These are phyloP conservation scores for Cheilosia grossa DNA, from an alignment of 2,888 invertebrate genomes.

Conservation along the genomic window DNA sequence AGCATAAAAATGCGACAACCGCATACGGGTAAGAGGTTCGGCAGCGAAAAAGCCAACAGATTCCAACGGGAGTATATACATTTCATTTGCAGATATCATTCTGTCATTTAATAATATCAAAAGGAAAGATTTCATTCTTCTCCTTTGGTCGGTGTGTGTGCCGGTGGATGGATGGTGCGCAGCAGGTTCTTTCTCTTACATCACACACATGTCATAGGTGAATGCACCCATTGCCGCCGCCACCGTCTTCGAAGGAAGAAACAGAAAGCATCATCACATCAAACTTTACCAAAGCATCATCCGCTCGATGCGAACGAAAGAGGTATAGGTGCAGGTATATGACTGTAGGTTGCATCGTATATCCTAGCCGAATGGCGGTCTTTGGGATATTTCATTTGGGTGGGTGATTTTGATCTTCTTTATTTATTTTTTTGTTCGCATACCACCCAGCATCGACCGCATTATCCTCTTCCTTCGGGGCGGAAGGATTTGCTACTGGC, in stretches of 20 bases:
- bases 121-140: slow-evolving; percentile 55
- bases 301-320: slow-evolving; percentile 22
- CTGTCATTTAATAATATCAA: slow-evolving; percentile 80
- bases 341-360: slow-evolving; percentile 39
- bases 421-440: slow-evolving; percentile 1
- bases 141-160: neutral
- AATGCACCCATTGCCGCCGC: slow-evolving; percentile 80
- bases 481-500: slow-evolving; percentile 59
- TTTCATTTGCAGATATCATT: slow-evolving; percentile 82
- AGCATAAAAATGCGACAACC: slow-evolving; percentile 56
- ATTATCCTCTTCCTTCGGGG: slow-evolving; percentile 51
- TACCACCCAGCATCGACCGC: slow-evolving; percentile 28
- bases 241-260: slow-evolving; percentile 27
- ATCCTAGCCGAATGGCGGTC: slow-evolving; percentile 52
- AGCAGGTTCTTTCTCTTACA: slow-evolving; percentile 40
- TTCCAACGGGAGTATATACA: slow-evolving; percentile 69
- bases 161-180: neutral
- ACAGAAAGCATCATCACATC: slow-evolving; percentile 53
- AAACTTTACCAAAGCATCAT: slow-evolving; percentile 49
- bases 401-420: slow-evolving; percentile 23
- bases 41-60: slow-evolving; percentile 51
- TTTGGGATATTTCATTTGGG: slow-evolving; percentile 52
- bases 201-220: slow-evolving; percentile 78
- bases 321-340: slow-evolving; percentile 19
- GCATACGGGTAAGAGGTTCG: slow-evolving; percentile 3